Base-by-base conservation (phyloP, 2,797 vertebrate species). In the Peromyscus nudipes region DNA sequence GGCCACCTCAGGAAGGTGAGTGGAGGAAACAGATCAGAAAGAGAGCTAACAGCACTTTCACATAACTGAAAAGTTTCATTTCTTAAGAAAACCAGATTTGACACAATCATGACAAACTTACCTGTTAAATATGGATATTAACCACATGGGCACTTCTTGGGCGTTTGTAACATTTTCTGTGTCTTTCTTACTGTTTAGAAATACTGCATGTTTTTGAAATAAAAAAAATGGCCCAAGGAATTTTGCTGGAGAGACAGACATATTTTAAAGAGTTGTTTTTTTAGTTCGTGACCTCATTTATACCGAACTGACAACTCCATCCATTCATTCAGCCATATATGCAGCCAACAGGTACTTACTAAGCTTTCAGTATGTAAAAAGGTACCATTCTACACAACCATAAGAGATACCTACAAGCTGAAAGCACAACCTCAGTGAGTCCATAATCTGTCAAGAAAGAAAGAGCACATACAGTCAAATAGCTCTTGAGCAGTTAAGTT, bases 211-310 rank as follows among this genome's bases (percentile, higher is more conserved):
- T 64, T 65, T 65, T 65, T 83, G 67, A 37, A 49, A 55, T 55
- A 82, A 91, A 94, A 62, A 84, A 89, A 92, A 60, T 23, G 10
- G 29, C 17, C n/a, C 49, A 92, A 86, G 25, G 34, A 85, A 92
- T 82, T 92, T 96, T 49, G 9, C 71, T 94, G 71, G 52, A 92
- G 92, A 96, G 40, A 62, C 86, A 86, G 60, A 55, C 37, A 65
- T 91, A 82, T 81, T 93, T 67, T 86, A 60, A 40, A 80, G 6
- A 64, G 17, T 87, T 96, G 92, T 94, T 19, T 43, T 95, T 95
- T 92, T 31, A 69, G 60, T 75, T 5, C 9, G 43, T 67, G 11
- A 49, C 14, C 21, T 93, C 73, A 77, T 77, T 96, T 92, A 62
- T 80, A 76, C n/a, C 55, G 19, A 40, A 13, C 7, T 49, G 43